Percentiles rank a stretch among this genome's conserved stretches.
phyloP scores from a whole-genome alignment of 2,113 vertebrate species.

The Osmerus eperlanus region DNA sequence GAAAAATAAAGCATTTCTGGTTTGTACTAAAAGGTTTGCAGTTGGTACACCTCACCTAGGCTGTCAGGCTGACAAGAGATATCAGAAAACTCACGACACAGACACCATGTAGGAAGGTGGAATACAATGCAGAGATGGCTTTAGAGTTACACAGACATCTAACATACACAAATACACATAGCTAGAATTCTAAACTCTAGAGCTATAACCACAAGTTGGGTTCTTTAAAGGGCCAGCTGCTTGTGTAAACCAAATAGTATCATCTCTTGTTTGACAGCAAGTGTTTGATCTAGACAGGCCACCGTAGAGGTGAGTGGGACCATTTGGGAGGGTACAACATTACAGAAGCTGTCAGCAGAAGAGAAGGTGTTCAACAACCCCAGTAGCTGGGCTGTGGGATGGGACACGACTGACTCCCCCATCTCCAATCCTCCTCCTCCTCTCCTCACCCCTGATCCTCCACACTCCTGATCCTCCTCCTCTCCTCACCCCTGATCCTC shows the following conservation, averaged over 20 bases:
- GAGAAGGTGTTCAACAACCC: too few relatives aligned
- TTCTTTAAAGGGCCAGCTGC: conserved; percentile 70
- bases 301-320: too few relatives aligned
- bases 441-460: too few relatives aligned
- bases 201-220: conserved; percentile 40
- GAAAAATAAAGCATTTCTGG: conserved; percentile 76
- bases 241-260: conserved; percentile 49
- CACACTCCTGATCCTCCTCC: too few relatives aligned
- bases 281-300: too few relatives aligned
- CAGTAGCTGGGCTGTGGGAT: too few relatives aligned
- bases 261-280: conserved; percentile 7
- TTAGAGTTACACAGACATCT: conserved; percentile 57
- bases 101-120: conserved; percentile 36
- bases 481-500: not conserved
- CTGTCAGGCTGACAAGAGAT: conserved; percentile 56
- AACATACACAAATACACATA: conserved; percentile 46
- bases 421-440: too few relatives aligned
- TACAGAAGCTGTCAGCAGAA: too few relatives aligned
- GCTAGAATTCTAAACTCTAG: conserved; percentile 26
- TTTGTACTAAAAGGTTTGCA: conserved; percentile 53
- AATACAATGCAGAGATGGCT: conserved; percentile 69
- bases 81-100: conserved; percentile 43
- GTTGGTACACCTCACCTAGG: conserved; percentile 51
- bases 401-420: too few relatives aligned
- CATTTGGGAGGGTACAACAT: too few relatives aligned